phyloP scores from a whole-genome alignment of 2,797 vertebrate genomes.

The Phataginus tricuspis region DNA sequence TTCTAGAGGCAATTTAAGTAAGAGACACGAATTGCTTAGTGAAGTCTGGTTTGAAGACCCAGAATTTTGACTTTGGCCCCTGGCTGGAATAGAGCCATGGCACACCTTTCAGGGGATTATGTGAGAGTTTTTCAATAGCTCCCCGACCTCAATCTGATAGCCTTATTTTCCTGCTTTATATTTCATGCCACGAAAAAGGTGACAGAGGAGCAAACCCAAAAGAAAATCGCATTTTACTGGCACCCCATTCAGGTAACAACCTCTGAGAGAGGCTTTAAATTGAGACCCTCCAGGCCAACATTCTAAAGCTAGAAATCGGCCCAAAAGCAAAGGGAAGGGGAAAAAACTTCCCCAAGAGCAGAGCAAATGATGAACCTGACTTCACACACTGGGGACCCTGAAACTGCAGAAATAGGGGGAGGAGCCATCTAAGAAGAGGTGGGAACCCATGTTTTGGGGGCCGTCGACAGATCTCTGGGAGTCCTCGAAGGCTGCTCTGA shows the following conservation, averaged over 20 bases:
- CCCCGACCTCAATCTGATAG: neutral
- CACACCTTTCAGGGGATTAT: conserved; percentile 4
- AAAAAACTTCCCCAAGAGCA: neutral
- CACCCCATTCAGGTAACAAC: neutral
- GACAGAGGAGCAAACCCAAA: conserved; percentile 50
- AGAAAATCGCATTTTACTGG: conserved; percentile 56
- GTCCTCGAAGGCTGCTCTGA: neutral
- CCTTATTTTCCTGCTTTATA: conserved; percentile 37
- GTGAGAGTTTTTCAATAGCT: neutral
- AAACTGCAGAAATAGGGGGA: neutral
- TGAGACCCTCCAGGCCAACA: conserved; percentile 49
- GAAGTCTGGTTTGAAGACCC: neutral
- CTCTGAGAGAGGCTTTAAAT: conserved; percentile 72
- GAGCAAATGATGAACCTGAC: neutral
- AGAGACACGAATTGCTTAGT: neutral
- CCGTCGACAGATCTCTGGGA: neutral
- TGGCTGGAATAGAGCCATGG: neutral
- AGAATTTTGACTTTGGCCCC: neutral
- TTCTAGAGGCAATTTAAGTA: neutral
- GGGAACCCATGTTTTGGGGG: neutral
- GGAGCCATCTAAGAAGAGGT: neutral
- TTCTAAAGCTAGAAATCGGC: conserved; percentile 65
- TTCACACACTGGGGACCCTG: neutral
- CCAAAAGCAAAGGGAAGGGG: neutral
- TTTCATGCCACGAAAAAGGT: conserved; percentile 58